A percentile compares a stretch with the other conserved stretches of the same genome.
phyloP scores from a whole-genome alignment of 2,797 vertebrate genomes.

The Odontamblyopus lacepedii region DNA sequence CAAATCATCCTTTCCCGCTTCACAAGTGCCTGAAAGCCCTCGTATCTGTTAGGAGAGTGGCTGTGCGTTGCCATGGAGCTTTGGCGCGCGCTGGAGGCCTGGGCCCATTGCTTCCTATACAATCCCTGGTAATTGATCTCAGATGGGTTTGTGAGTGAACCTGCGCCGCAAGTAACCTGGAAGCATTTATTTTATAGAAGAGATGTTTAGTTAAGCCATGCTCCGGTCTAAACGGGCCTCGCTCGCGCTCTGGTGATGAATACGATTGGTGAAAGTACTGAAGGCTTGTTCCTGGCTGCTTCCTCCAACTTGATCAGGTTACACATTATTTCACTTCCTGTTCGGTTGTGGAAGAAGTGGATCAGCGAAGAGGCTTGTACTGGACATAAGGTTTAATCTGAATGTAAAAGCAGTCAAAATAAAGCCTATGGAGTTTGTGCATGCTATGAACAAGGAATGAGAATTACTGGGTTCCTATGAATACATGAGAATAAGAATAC shows the following conservation, averaged over 20 bases:
- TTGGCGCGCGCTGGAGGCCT: constrained; percentile 20
- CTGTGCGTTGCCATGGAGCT: constrained; percentile 57
- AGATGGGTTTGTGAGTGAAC: constrained; percentile 82
- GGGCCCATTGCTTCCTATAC: constrained; percentile 73
- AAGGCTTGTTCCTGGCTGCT: constrained; percentile 84
- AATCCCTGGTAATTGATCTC: constrained; percentile 85
- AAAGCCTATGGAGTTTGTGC: not conserved
- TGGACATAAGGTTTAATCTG: constrained; percentile 48
- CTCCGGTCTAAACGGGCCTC: constrained; percentile 76
- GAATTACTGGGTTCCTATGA: too few species aligned
- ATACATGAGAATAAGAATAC: too few species aligned
- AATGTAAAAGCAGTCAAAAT: not conserved
- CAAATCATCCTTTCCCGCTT: constrained; percentile 65
- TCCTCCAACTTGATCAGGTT: constrained; percentile 86
- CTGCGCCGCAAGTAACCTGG: constrained; percentile 86
- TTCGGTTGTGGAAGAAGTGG: constrained; percentile 68
- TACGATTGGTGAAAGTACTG: constrained; percentile 88
- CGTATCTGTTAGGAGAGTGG: constrained; percentile 44
- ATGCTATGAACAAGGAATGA: not conserved
- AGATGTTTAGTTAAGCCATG: constrained; percentile 82
- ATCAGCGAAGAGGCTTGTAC: constrained; percentile 35
- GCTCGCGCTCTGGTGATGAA: constrained; percentile 82
- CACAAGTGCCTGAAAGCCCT: constrained; percentile 52
- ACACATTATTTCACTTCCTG: constrained; percentile 90
- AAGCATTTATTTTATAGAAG: constrained; percentile 94